These are phyloP conservation scores for Gymnocephalus cernua DNA, from an alignment of 2,113 vertebrate genomes.

Conservation along the genomic window DNA sequence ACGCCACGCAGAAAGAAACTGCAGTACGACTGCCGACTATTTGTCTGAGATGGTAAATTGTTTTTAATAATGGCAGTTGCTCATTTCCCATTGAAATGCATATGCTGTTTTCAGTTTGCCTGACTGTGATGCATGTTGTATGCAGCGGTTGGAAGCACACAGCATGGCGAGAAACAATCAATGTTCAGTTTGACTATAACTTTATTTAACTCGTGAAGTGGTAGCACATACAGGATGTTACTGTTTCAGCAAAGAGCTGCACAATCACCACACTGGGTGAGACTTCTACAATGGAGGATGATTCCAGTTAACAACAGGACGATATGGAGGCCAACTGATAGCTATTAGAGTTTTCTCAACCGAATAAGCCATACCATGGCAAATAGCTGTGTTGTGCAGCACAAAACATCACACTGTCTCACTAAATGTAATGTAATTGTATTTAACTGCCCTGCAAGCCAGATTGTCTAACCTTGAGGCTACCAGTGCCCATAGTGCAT, in stretches of 20 bases:
- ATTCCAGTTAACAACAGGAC: slow-evolving; percentile 37
- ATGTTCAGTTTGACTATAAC: not conserved
- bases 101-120: slow-evolving; percentile 6
- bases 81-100: slow-evolving; percentile 23
- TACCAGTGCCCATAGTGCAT: slow-evolving; percentile 3
- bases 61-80: slow-evolving; percentile 13
- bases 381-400: slow-evolving; percentile 27
- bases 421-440: slow-evolving; percentile 52
- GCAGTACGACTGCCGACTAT: not conserved
- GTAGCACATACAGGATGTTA: not conserved
- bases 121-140: slow-evolving; percentile 11
- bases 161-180: slow-evolving; percentile 11
- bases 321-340: slow-evolving; percentile 37
- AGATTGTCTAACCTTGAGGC: slow-evolving; percentile 50
- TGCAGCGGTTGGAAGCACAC: not conserved
- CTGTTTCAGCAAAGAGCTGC: slow-evolving; percentile 10
- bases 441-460: slow-evolving; percentile 44
- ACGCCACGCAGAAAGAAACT: slow-evolving; percentile 21
- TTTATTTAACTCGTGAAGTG: slow-evolving; percentile 1
- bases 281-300: not conserved
- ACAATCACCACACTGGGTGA: not conserved
- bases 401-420: slow-evolving; percentile 19
- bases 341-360: slow-evolving; percentile 39
- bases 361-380: slow-evolving; percentile 33
- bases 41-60: slow-evolving; percentile 6